phyloP scores from a whole-genome alignment of 2,797 vertebrate genomes.

The Crocidura indochinensis region DNA sequence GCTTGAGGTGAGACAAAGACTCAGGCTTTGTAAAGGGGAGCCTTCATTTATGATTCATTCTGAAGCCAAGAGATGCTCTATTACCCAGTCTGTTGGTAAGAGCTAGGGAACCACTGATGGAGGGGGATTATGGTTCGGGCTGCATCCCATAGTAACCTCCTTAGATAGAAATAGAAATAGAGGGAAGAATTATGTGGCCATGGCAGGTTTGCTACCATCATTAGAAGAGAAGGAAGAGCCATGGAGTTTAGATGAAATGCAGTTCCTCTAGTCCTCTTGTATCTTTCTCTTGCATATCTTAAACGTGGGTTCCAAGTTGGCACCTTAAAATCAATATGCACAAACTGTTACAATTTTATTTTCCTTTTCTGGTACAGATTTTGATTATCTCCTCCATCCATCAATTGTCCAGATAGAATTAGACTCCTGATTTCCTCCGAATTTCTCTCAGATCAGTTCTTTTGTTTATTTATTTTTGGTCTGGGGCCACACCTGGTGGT shows the following conservation, averaged over 20 bases:
- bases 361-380: neutral
- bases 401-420: neutral
- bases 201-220: neutral
- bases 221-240: neutral
- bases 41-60: neutral
- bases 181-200: too few relatives aligned
- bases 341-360: neutral
- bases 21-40: neutral
- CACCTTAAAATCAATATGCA: neutral
- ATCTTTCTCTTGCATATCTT: neutral
- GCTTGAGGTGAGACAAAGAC: conserved; percentile 11
- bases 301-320: neutral
- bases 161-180: neutral
- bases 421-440: neutral
- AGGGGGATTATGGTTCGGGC: neutral
- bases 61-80: neutral
- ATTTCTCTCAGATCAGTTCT: neutral
- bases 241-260: neutral
- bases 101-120: neutral
- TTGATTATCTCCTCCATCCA: neutral
- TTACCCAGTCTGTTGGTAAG: neutral
- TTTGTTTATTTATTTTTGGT: neutral
- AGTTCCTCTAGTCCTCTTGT: neutral
- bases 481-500: too few relatives aligned
- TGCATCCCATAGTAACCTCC: neutral